These are phyloP conservation scores for Gambelia wislizenii DNA, from an alignment of 2,797 vertebrate species.

Conservation along the genomic window DNA sequence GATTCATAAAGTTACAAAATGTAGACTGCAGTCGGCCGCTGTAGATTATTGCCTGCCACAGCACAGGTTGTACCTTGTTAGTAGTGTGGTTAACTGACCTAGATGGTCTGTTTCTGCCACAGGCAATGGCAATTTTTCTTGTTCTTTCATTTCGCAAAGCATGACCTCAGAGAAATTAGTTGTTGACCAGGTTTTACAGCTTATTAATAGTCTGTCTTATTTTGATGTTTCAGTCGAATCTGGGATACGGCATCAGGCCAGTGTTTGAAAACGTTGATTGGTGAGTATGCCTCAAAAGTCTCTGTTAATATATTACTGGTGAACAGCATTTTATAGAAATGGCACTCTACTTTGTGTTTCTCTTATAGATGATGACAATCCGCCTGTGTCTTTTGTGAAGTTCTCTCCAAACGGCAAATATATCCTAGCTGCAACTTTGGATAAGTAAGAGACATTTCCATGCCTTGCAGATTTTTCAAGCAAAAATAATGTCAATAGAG, in stretches of 20 bases:
- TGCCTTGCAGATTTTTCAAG: not conserved
- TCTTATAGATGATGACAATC: constrained; percentile 94
- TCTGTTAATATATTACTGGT: not conserved
- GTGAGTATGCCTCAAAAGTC: constrained; percentile 78
- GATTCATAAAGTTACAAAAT: no score
- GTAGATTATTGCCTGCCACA: not conserved
- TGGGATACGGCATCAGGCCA: constrained; percentile 99
- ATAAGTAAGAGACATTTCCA: constrained; percentile 88
- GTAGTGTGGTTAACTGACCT: not conserved
- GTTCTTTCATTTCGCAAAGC: not conserved
- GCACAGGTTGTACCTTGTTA: not conserved
- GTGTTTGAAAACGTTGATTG: constrained; percentile 98
- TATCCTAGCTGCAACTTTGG: constrained; percentile 96
- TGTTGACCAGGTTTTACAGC: not conserved
- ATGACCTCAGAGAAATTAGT: no score
- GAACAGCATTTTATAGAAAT: not conserved
- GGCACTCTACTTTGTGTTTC: not conserved
- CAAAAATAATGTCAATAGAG: not conserved
- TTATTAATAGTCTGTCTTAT: not conserved
- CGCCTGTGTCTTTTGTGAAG: constrained; percentile 98
- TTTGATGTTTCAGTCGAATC: constrained; percentile 86
- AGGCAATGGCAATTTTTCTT: no score
- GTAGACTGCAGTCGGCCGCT: not conserved
- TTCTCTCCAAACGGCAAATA: constrained; percentile 99
- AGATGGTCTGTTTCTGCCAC: not conserved